These are phyloP conservation scores for Mythimna vitellina DNA, from an alignment of 2,888 invertebrate species.

Conservation along the genomic window DNA sequence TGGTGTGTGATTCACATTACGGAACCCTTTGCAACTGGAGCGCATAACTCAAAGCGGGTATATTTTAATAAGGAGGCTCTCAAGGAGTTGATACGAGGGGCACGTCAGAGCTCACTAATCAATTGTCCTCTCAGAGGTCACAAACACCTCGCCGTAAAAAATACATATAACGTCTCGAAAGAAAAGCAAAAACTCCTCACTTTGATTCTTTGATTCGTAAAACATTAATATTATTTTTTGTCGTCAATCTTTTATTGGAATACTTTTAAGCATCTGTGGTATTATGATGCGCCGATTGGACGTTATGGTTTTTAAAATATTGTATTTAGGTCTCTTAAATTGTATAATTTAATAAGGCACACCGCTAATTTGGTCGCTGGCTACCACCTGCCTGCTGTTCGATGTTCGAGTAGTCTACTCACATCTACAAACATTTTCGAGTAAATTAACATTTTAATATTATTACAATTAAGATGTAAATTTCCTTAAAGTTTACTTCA, in stretches of 20 bases:
- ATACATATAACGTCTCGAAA: conserved; percentile 52
- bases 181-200: conserved; percentile 68
- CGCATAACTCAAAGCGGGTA: conserved; percentile 29
- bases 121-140: conserved; percentile 78
- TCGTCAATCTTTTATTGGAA: conserved; percentile 62
- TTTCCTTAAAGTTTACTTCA: not conserved
- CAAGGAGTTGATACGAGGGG: conserved; percentile 68
- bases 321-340: not conserved
- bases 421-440: conserved; percentile 12
- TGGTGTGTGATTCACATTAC: conserved; percentile 29
- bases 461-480: conserved; percentile 8
- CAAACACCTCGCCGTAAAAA: conserved; percentile 64
- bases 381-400: conserved; percentile 34
- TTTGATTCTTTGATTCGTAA: conserved; percentile 65
- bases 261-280: conserved; percentile 58
- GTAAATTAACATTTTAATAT: conserved; percentile 15
- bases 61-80: conserved; percentile 71
- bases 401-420: not conserved
- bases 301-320: conserved; percentile 50
- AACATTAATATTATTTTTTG: conserved; percentile 70
- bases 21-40: conserved; percentile 58
- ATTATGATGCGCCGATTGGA: conserved; percentile 48
- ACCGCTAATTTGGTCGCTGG: not conserved
- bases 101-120: conserved; percentile 73
- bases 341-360: conserved; percentile 27